phyloP scores from a whole-genome alignment of 2,797 vertebrate species.

The Trichosurus vulpecula region DNA sequence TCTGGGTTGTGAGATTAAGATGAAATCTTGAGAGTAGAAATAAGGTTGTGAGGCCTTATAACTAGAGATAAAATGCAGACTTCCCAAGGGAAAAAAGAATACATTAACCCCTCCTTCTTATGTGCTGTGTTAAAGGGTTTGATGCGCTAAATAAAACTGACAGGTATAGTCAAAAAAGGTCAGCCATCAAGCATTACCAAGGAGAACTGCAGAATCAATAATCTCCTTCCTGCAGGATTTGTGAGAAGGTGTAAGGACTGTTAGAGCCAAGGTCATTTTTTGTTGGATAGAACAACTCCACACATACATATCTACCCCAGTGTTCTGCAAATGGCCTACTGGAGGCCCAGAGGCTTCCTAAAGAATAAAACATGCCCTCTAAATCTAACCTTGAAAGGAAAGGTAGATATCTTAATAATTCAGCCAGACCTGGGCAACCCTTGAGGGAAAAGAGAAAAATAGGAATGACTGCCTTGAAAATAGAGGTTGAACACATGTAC shows the following conservation, averaged over 20 bases:
- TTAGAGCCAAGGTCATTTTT: not conserved
- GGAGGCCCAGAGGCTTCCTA: not conserved
- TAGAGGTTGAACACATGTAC: not conserved
- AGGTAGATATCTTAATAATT: not conserved
- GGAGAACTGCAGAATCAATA: not conserved
- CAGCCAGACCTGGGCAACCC: not conserved
- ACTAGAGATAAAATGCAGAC: not conserved
- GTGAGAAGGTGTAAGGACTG: not conserved
- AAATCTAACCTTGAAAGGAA: not conserved
- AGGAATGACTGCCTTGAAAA: not conserved
- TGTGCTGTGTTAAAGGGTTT: not conserved
- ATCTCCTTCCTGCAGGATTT: not conserved
- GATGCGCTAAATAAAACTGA: not conserved
- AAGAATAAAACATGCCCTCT: not conserved
- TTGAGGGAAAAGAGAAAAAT: not conserved
- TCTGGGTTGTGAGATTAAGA: slow-evolving; percentile 27
- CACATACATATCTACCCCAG: not conserved
- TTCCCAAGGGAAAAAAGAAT: not conserved
- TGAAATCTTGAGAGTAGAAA: slow-evolving; percentile 16
- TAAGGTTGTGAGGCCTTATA: rapidly evolving
- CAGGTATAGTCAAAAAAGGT: rapidly evolving
- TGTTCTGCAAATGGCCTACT: not conserved
- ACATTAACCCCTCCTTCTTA: slow-evolving; percentile 10
- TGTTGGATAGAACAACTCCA: not conserved
- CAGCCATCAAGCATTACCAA: not conserved